phyloP scores from a whole-genome alignment of 2,113 vertebrate genomes.

The Megatriorchis doriae region DNA sequence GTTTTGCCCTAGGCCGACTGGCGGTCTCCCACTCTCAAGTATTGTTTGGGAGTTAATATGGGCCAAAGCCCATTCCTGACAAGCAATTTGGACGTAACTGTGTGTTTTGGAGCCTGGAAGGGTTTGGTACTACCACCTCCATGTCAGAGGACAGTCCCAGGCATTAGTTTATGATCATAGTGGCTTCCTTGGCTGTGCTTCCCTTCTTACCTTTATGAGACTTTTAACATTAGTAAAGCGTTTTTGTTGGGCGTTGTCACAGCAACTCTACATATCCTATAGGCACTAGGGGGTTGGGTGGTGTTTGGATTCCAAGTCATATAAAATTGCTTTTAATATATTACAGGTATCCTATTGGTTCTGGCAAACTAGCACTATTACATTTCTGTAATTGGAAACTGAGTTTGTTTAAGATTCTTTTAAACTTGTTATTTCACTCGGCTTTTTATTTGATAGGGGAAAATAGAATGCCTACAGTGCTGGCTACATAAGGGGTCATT shows the following conservation, averaged over 20 bases:
- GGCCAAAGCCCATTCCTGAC: background rate
- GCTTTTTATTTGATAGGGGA: background rate
- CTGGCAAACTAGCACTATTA: background rate
- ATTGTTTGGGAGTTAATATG: background rate
- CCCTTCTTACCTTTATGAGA: background rate
- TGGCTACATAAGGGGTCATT: background rate
- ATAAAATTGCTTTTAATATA: background rate
- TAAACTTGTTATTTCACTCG: background rate
- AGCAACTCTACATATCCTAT: background rate
- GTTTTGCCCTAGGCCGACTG: background rate
- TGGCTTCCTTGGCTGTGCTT: background rate
- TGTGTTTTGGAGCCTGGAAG: background rate
- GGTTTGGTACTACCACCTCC: background rate
- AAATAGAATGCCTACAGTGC: background rate
- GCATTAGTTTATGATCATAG: background rate
- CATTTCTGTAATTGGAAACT: background rate
- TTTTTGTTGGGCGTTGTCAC: background rate
- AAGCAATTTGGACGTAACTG: background rate
- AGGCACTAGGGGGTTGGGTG: background rate
- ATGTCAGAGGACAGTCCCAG: background rate
- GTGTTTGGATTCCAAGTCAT: background rate
- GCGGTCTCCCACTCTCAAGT: background rate
- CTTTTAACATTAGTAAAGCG: background rate
- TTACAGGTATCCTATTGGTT: background rate
- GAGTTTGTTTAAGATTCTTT: background rate